Evolutionary conservation across 2,113 vertebrate species (phyloP).

Genomic region (Ictalurus furcatus): DNA sequence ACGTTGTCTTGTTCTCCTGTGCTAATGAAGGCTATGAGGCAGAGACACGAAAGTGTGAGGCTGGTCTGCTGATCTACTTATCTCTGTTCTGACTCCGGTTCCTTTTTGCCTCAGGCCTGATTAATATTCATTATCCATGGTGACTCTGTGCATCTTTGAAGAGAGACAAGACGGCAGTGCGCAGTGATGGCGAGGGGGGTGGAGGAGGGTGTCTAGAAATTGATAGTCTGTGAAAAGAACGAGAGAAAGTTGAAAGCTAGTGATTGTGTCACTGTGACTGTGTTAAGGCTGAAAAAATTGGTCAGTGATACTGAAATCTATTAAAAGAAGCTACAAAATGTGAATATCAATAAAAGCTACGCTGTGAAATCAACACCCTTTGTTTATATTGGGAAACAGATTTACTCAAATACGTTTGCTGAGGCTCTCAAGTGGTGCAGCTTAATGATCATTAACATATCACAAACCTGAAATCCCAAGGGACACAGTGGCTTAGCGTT

Average conservation of each 20-base stretch:
- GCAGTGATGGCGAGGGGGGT: not conserved
- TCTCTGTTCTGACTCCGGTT: conserved; percentile 31
- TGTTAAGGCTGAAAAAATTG: not conserved
- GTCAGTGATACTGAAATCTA: not conserved
- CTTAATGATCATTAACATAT: not conserved
- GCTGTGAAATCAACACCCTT: not conserved
- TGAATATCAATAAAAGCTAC: not conserved
- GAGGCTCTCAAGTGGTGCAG: not conserved
- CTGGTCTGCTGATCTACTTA: not conserved
- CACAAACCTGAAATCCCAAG: not conserved
- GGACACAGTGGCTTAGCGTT: too few relatives aligned
- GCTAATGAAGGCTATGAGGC: conserved; percentile 24
- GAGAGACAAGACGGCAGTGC: conserved; percentile 14
- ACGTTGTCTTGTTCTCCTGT: conserved; percentile 16
- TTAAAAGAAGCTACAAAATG: not conserved
- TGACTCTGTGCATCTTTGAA: conserved; percentile 59
- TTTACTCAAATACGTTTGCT: not conserved
- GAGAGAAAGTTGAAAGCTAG: not conserved
- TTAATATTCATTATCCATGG: conserved; percentile 73
- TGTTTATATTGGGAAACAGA: not conserved
- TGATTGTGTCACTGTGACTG: not conserved
- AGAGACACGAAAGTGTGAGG: conserved; percentile 5
- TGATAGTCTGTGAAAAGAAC: conserved; percentile 23
- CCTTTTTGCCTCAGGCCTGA: conserved; percentile 69
- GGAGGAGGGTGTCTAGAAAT: conserved; percentile 13